Evolutionary conservation across 2,797 vertebrate genomes (phyloP), one percentile per base, ranked within the genome.

Genomic region (Microtus agrestis): DNA sequence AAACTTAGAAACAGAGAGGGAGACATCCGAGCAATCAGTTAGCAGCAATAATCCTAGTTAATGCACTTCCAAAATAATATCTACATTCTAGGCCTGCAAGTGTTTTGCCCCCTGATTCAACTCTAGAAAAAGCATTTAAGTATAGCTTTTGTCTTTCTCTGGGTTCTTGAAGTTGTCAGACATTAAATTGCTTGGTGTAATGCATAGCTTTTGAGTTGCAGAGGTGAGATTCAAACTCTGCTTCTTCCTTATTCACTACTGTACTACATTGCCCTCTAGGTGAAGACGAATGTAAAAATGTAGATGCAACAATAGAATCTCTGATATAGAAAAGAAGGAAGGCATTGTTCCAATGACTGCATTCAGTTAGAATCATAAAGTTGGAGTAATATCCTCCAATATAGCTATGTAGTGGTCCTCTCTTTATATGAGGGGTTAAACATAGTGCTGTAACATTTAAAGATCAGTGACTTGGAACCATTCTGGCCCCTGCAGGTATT

Each of bases 201-300:
- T 2, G 12, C 51, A 13, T 29, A 85, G 2, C 6, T 43, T 91
- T 84, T 89, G 54, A 29, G n/a, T 56, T 82, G 1, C 25, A 71
- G 29, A 87, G 6, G 13, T 80, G 81, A 92, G 46, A 76, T 43
- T 93, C 43, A 91, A 43, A 80, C 25, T 69, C 23, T 54, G 19
- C 82, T 88, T 82, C 56, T 77, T 87, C 56, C 67, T 19, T n/a
- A 87, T 76, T 91, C 31, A 69, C 7, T 67, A 82, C 25, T 61
- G 29, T 25, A 31, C 9, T 74, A 54, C 0, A 25, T 34, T 87
- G 46, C 71, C 51, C 77, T 56, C 48, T 51, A 89, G 46, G 19
- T 86, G 8, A 43, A 11, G 80, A 91, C 34, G 40, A 51, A 86
- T 87, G 2, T 79, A 54, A 91, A 91, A 91, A 61, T 0, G n/a